Conservation (phyloP, 2,797 vertebrate species). For the Neoniphon sammara region DNA sequence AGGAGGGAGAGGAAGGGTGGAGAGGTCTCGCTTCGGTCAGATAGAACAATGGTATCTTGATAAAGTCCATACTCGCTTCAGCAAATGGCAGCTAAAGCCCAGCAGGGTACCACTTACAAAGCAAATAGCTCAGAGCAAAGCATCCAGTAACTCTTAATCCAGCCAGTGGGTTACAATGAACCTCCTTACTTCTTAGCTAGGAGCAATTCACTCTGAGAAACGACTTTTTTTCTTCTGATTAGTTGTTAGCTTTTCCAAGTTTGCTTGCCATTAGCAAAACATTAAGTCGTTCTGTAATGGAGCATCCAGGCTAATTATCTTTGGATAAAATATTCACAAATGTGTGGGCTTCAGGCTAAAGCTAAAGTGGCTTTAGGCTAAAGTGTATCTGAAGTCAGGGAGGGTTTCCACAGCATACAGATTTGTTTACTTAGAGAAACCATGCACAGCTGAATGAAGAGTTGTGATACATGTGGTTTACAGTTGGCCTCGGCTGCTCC, state of each 20-base stretch:
- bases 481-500: constrained; percentile 22
- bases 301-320: not conserved
- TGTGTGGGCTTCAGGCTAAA: not conserved
- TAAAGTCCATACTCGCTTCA: constrained; percentile 20
- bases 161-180: not conserved
- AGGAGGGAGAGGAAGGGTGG: constrained; percentile 51
- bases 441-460: constrained; percentile 9
- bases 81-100: constrained; percentile 23
- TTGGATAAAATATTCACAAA: not conserved
- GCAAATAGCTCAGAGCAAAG: constrained; percentile 25
- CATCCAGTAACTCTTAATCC: constrained; percentile 24
- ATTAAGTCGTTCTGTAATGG: too few relatives aligned
- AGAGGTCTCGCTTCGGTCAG: constrained; percentile 9
- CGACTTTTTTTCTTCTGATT: not conserved
- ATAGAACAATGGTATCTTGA: constrained; percentile 59
- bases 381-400: not conserved
- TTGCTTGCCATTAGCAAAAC: not conserved
- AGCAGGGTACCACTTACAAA: constrained; percentile 14
- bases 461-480: constrained; percentile 32
- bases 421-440: constrained; percentile 53
- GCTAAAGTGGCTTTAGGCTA: too few relatives aligned
- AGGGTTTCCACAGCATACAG: not conserved
- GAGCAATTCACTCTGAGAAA: not conserved
- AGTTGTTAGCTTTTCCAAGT: not conserved
- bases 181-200: not conserved